Percentiles rank a stretch among this genome's conserved stretches.
These are phyloP conservation scores for Esox niger DNA, from an alignment of 2,113 vertebrate species.

Conservation along the genomic window DNA sequence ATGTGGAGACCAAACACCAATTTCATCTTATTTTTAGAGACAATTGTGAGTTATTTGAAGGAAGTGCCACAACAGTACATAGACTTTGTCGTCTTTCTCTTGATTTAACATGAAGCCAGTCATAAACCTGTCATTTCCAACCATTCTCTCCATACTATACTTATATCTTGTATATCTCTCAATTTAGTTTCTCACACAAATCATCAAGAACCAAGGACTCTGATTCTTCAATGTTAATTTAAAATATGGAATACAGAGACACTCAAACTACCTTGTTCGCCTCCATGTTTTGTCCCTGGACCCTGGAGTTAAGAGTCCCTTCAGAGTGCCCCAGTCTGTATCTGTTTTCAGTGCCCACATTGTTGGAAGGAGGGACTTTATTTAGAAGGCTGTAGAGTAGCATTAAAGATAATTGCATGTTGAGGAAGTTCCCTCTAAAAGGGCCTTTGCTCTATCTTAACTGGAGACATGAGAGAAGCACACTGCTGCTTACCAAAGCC, in stretches of 20 bases:
- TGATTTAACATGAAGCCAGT: neutral
- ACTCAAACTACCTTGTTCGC: slow-evolving; percentile 20
- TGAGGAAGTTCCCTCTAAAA: slow-evolving; percentile 70
- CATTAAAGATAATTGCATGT: slow-evolving; percentile 81
- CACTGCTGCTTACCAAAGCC: slow-evolving; percentile 45
- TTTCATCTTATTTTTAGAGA: too few relatives aligned
- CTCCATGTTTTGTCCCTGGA: slow-evolving; percentile 40
- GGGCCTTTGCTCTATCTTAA: slow-evolving; percentile 63
- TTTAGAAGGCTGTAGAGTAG: slow-evolving; percentile 76
- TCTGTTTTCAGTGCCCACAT: slow-evolving; percentile 63
- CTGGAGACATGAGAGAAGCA: slow-evolving; percentile 19
- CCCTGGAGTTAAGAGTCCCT: slow-evolving; percentile 45
- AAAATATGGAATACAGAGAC: slow-evolving; percentile 36
- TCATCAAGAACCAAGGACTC: slow-evolving; percentile 31
- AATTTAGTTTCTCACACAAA: slow-evolving; percentile 6
- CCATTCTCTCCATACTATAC: too few relatives aligned
- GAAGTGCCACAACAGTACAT: too few relatives aligned
- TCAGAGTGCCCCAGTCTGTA: slow-evolving; percentile 41
- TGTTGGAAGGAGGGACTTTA: slow-evolving; percentile 70
- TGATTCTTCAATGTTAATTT: neutral
- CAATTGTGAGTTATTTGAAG: too few relatives aligned
- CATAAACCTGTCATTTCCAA: neutral
- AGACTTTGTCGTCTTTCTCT: neutral
- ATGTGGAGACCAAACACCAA: too few relatives aligned
- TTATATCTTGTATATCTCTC: neutral